Evolutionary conservation across 2,888 invertebrate genomes (phyloP).

Genomic region (Melanchra persicariae): DNA sequence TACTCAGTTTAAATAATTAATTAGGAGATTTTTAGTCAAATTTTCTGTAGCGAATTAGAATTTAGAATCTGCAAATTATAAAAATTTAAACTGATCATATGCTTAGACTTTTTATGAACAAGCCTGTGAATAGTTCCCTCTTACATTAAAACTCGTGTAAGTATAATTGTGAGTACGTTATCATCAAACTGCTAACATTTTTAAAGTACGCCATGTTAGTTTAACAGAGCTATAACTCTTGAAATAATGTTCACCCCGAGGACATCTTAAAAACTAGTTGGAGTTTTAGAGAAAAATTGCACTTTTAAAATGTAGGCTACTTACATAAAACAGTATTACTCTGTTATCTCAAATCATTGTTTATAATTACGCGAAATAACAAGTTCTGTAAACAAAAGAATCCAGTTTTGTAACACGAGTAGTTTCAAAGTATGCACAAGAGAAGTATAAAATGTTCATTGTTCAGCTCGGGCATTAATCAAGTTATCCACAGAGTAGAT

Average conservation of each 20-base stretch:
- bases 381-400: conserved; percentile 29
- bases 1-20: too few relatives aligned
- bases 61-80: too few relatives aligned
- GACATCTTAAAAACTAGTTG: neutral
- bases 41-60: too few relatives aligned
- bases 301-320: conserved; percentile 6
- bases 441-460: conserved; percentile 45
- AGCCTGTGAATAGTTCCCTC: too few relatives aligned
- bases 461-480: conserved; percentile 52
- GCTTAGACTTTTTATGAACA: too few relatives aligned
- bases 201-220: conserved; percentile 9
- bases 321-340: conserved; percentile 23
- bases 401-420: conserved; percentile 34
- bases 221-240: conserved; percentile 27
- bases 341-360: conserved; percentile 26
- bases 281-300: conserved; percentile 18
- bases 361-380: conserved; percentile 6
- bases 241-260: conserved; percentile 21
- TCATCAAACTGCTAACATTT: neutral
- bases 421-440: conserved; percentile 50
- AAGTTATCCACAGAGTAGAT: conserved; percentile 54
- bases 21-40: too few relatives aligned
- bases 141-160: too few relatives aligned
- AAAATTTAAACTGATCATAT: too few relatives aligned
- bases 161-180: neutral